A percentile compares a stretch with the other conserved stretches of the same genome.
These are phyloP conservation scores for Crematogaster levior DNA, from an alignment of 2,888 invertebrate species.

Conservation along the genomic window DNA sequence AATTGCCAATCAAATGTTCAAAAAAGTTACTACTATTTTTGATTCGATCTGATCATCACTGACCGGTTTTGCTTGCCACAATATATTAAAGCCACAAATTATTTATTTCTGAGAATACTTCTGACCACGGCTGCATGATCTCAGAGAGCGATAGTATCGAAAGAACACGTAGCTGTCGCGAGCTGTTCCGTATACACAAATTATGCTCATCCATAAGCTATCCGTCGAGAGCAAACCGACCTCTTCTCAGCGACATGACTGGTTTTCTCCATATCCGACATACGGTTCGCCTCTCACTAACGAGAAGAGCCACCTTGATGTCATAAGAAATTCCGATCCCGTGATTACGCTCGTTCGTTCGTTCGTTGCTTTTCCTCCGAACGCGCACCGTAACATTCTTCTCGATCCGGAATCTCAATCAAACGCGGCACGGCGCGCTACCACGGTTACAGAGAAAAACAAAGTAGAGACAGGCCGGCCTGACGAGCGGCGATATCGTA, in stretches of 20 bases:
- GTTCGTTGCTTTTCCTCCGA: slow-evolving; percentile 50
- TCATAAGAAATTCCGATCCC: slow-evolving; percentile 62
- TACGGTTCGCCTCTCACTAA: slow-evolving; percentile 38
- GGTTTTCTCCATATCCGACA: slow-evolving; percentile 23
- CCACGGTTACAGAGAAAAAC: slow-evolving; percentile 23
- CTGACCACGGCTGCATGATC: not conserved
- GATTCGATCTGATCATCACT: not conserved
- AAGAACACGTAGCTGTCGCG: slow-evolving; percentile 4
- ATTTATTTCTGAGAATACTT: slow-evolving; percentile 5
- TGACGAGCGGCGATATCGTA: slow-evolving; percentile 46
- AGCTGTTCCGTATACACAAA: slow-evolving; percentile 25
- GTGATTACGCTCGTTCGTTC: slow-evolving; percentile 60
- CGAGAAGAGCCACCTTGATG: slow-evolving; percentile 47
- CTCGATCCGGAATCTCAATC: slow-evolving; percentile 67
- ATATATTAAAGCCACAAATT: slow-evolving; percentile 21
- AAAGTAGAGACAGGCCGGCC: slow-evolving; percentile 35
- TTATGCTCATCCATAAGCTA: slow-evolving; percentile 46
- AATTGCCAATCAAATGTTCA: not conserved
- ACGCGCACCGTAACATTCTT: slow-evolving; percentile 50
- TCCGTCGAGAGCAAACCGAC: slow-evolving; percentile 27
- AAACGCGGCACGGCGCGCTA: slow-evolving; percentile 41
- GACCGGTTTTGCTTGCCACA: not conserved
- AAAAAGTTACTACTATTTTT: not conserved
- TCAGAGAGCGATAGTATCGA: slow-evolving; percentile 18
- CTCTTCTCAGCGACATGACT: slow-evolving; percentile 32